A percentile compares a stretch with the other conserved stretches of the same genome.
Evolutionary conservation across 2,888 invertebrate genomes (phyloP).

Genomic region (Heliconius erato): DNA sequence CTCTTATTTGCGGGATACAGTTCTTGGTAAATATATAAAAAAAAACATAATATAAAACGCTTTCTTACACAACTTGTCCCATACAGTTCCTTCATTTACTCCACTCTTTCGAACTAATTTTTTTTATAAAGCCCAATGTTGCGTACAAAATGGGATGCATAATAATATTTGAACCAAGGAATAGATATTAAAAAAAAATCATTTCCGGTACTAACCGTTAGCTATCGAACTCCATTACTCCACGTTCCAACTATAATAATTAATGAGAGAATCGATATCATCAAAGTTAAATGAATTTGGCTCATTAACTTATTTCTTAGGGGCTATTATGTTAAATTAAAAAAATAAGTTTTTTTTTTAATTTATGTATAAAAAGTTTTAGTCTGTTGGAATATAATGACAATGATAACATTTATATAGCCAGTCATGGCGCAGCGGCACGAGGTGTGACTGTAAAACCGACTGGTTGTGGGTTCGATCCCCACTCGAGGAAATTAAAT

Average conservation of each 20-base stretch:
- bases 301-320: constrained; percentile 46
- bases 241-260: constrained; percentile 55
- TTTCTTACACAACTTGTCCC: constrained; percentile 54
- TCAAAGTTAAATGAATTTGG: constrained; percentile 54
- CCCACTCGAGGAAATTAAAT: too few relatives aligned
- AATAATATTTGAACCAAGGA: constrained; percentile 64
- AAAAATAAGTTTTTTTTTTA: constrained; percentile 28
- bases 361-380: background rate
- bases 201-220: constrained; percentile 72
- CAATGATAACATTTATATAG: constrained; percentile 4
- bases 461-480: too few relatives aligned
- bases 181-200: constrained; percentile 58
- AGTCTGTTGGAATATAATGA: constrained; percentile 2
- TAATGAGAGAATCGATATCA: constrained; percentile 58
- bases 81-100: constrained; percentile 57
- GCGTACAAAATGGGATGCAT: constrained; percentile 71
- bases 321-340: constrained; percentile 41
- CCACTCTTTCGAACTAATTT: constrained; percentile 60
- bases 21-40: too few relatives aligned
- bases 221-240: constrained; percentile 45
- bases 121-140: constrained; percentile 65
- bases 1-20: too few relatives aligned
- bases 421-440: too few relatives aligned
- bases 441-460: too few relatives aligned
- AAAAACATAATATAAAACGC: constrained; percentile 2